phyloP scores from a whole-genome alignment of 1,140 invertebrate species.

The Medauroidea extradentata region DNA sequence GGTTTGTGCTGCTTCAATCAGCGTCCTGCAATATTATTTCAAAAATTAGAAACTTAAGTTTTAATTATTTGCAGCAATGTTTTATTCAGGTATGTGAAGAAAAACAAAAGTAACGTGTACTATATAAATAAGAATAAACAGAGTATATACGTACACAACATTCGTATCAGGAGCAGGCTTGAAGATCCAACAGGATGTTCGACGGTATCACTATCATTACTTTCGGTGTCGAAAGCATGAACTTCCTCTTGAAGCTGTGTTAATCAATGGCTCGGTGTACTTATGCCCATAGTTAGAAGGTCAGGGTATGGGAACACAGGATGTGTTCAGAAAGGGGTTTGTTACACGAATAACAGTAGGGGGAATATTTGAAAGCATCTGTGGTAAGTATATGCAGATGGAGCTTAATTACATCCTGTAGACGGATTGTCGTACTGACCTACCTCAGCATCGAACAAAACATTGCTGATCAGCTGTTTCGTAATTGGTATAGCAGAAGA shows the following conservation, averaged over 20 bases:
- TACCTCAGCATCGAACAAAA: conserved; percentile 3
- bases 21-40: conserved; percentile 22
- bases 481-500: neutral
- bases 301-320: too few species aligned
- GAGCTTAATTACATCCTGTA: neutral
- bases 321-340: neutral
- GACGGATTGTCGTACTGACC: conserved; percentile 1
- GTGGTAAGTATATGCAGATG: neutral
- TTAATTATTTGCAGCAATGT: neutral
- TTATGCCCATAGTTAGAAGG: neutral
- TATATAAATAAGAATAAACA: too few species aligned
- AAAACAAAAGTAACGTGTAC: neutral
- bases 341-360: neutral
- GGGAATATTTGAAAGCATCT: neutral
- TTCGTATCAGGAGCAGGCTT: too few species aligned
- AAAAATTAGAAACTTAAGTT: conserved; percentile 20
- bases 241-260: too few species aligned
- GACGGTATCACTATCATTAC: too few species aligned
- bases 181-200: too few species aligned
- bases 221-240: too few species aligned
- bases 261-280: neutral
- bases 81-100: neutral
- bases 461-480: conserved; percentile 1
- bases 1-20: conserved; percentile 28
- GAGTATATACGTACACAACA: too few species aligned